A percentile compares a stretch with the other conserved stretches of the same genome.
These are phyloP conservation scores for Xenopus borealis DNA, from an alignment of 2,113 vertebrate species.

Conservation along the genomic window DNA sequence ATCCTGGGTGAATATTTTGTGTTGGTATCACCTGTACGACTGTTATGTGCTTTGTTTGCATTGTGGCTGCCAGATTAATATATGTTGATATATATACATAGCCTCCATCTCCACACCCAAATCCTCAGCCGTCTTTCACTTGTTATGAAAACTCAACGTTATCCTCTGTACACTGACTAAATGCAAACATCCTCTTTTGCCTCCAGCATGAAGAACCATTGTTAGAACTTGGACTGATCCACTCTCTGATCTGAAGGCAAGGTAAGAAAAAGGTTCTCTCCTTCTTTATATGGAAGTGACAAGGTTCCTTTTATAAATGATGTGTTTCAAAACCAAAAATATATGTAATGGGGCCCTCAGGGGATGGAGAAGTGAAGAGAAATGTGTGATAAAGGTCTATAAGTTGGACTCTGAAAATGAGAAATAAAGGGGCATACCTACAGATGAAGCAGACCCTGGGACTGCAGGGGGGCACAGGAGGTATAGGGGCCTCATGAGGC, in stretches of 20 bases:
- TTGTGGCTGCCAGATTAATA: conserved; percentile 46
- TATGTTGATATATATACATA: conserved; percentile 53
- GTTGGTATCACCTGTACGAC: conserved; percentile 21
- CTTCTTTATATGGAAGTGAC: too few relatives aligned
- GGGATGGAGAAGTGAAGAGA: too few relatives aligned
- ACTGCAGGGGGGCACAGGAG: too few relatives aligned
- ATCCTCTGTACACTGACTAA: conserved; percentile 51
- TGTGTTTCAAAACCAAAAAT: too few relatives aligned
- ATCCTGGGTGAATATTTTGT: neutral
- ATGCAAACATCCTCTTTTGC: conserved; percentile 56
- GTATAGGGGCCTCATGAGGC: too few relatives aligned
- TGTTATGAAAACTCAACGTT: conserved; percentile 51
- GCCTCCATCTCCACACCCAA: conserved; percentile 29
- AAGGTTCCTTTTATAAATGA: conserved; percentile 5
- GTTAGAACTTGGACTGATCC: conserved; percentile 59
- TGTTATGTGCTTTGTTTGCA: conserved; percentile 48
- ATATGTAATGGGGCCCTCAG: too few relatives aligned
- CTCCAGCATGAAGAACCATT: conserved; percentile 60
- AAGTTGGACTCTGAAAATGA: too few relatives aligned
- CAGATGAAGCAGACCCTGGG: too few relatives aligned
- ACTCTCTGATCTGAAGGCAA: conserved; percentile 57
- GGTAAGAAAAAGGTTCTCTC: conserved; percentile 4
- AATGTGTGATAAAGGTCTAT: too few relatives aligned
- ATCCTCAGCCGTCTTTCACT: conserved; percentile 47
- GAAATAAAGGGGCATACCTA: too few relatives aligned